Percentiles rank a stretch among this genome's conserved stretches.
phyloP scores from a whole-genome alignment of 2,888 invertebrate genomes.

The Homarus gammarus region DNA sequence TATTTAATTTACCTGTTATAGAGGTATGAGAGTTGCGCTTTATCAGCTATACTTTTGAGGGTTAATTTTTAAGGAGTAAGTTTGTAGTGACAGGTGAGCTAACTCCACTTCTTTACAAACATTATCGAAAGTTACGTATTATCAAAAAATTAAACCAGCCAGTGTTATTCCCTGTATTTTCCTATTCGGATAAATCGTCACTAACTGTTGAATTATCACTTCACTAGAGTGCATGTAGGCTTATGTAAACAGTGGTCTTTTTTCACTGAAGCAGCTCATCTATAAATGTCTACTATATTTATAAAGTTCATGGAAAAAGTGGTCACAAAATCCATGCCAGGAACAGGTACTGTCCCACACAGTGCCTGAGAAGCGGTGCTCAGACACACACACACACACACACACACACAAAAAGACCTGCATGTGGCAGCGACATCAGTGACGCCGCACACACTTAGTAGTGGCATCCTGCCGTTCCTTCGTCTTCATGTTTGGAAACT shows the following conservation, averaged over 20 bases:
- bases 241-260: conserved; percentile 11
- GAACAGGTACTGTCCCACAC: conserved; percentile 16
- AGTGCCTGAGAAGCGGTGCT: conserved; percentile 2
- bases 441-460: background rate
- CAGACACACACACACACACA: no score
- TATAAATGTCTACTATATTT: no score
- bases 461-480: no score
- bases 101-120: conserved; percentile 8
- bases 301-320: conserved; percentile 23
- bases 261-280: conserved; percentile 45
- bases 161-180: conserved; percentile 40
- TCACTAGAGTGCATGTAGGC: conserved; percentile 18
- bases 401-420: conserved; percentile 5
- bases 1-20: no score
- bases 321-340: background rate
- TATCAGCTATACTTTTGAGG: no score
- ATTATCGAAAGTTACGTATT: conserved; percentile 1
- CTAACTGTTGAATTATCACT: conserved; percentile 18
- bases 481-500: no score
- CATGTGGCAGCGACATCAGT: background rate
- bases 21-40: no score
- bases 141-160: conserved; percentile 31
- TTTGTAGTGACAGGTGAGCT: conserved; percentile 13
- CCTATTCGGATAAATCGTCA: conserved; percentile 5
- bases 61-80: background rate